These are phyloP conservation scores for Verasper variegatus DNA, from an alignment of 2,113 vertebrate genomes.

Conservation along the genomic window DNA sequence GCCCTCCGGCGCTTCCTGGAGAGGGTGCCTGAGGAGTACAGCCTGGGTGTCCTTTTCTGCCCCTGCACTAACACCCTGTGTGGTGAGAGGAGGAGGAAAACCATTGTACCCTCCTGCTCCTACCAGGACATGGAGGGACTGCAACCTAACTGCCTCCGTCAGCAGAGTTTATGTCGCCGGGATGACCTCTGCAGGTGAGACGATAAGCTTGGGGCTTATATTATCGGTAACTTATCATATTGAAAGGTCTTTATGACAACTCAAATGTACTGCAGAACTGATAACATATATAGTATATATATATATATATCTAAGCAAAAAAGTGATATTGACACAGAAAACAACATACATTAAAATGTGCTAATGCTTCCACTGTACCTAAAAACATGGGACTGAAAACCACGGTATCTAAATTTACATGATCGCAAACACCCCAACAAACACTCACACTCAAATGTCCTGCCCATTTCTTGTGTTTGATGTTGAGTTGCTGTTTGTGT, in stretches of 20 bases:
- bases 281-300: no score
- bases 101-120: constrained; percentile 94
- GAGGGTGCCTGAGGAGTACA: constrained; percentile 88
- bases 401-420: not conserved
- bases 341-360: not conserved
- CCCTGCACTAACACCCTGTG: constrained; percentile 89
- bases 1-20: constrained; percentile 91
- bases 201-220: no score
- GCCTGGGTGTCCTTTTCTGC: constrained; percentile 91
- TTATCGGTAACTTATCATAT: not conserved
- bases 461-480: constrained; percentile 41
- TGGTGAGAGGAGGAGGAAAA: constrained; percentile 91
- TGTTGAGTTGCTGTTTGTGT: constrained; percentile 58
- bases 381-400: constrained; percentile 4
- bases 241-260: not conserved
- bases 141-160: constrained; percentile 89
- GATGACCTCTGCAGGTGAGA: constrained; percentile 92
- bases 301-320: not conserved
- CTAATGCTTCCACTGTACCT: not conserved
- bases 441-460: constrained; percentile 3
- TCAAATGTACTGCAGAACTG: no score
- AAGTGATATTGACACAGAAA: not conserved
- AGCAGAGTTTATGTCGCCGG: constrained; percentile 85
- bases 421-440: not conserved
- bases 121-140: constrained; percentile 82